Evolutionary conservation across 1,140 invertebrate genomes (phyloP).

Genomic region (Sarcophaga peregrina): DNA sequence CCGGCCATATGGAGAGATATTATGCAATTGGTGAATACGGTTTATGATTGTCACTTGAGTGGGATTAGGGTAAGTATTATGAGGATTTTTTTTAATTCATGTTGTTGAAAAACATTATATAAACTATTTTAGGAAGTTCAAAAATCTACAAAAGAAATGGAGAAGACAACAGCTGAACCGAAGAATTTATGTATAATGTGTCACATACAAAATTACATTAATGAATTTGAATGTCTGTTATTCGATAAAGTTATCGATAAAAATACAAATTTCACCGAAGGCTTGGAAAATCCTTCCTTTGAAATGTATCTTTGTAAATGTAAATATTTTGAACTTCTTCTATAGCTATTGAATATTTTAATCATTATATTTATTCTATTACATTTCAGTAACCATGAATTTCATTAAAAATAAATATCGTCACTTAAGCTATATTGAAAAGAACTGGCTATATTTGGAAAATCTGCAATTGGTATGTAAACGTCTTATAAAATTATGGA

Average conservation of each 20-base stretch:
- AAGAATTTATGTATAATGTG: constrained; percentile 63
- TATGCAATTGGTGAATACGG: constrained; percentile 68
- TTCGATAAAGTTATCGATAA: constrained; percentile 65
- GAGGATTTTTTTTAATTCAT: background rate
- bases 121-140: constrained; percentile 36
- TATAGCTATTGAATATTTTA: background rate
- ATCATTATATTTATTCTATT: background rate
- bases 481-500: constrained; percentile 61
- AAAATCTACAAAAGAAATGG: background rate
- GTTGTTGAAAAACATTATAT: background rate
- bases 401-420: constrained; percentile 49
- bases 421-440: constrained; percentile 51
- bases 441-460: constrained; percentile 72
- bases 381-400: constrained; percentile 50
- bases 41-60: constrained; percentile 77
- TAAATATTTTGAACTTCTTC: constrained; percentile 39
- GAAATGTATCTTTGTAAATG: constrained; percentile 56
- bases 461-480: constrained; percentile 77
- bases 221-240: constrained; percentile 71
- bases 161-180: constrained; percentile 2
- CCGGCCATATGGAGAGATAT: constrained; percentile 45
- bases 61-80: constrained; percentile 57
- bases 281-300: constrained; percentile 67
- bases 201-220: constrained; percentile 67
- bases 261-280: constrained; percentile 59